Base-by-base conservation (phyloP, 2,888 invertebrate genomes). In the Cyrtodaria siliqua region DNA sequence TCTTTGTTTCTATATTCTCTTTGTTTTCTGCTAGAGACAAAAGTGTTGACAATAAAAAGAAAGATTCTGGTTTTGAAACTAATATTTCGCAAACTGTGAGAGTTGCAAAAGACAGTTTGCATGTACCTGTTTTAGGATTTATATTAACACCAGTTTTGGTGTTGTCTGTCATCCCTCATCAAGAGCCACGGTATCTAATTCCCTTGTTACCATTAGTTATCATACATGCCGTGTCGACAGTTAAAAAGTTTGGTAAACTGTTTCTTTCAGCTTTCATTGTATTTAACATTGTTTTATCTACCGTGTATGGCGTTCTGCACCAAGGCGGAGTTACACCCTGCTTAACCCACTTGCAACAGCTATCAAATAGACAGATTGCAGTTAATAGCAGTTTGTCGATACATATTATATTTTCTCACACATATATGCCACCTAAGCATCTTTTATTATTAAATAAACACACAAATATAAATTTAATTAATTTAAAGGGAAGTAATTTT, bases 161-260 rank as follows among this genome's bases (percentile, higher is more conserved):
- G 4, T 93, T 98, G 2, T 98, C 98, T 0, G 87, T 96, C 0
- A 96, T 98, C 89, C 97, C 97, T 0, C 98, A 98, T 91, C 98
- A 98, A 92, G 98, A 98, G 91, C 96, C 98, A 0, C 94, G 98
- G 57, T 98, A 98, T 93, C 94, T 98, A 18, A 95, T 98, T 72
- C 98, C 98, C 0, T 93, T 97, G 0, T 94, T 97, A 0, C 93
- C 97, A 29, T 97, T 98, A 0, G 81, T 88, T 16, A 78, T 85
- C 18, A 57, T 89, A 9, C 61, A 83, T 23, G 77, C 81, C 47
- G 86, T 85, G 18, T 60, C 69, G 23, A 61, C 40, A 24, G 9
- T 4, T 1, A 18, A 40, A 23, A n/a, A 55, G 50, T 55, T 68
- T 23, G n/a, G 44, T 33, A 70, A 66, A 42, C 29, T 61, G 18